These are phyloP conservation scores for Scopus umbretta DNA, from an alignment of 2,113 vertebrate species.

Conservation along the genomic window DNA sequence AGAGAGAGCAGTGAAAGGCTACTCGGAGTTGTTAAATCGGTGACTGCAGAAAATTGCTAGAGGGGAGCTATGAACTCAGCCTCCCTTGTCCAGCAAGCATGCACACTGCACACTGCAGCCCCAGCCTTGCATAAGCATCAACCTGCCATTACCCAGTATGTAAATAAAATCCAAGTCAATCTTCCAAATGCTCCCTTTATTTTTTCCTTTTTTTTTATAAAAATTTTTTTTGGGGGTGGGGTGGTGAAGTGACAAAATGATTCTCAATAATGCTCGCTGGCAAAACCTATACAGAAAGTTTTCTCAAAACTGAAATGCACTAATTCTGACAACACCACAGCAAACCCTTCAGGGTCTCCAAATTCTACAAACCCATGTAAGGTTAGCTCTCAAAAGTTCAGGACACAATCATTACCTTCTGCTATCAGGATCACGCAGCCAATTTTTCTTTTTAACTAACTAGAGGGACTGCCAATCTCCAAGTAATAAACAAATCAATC, in stretches of 20 bases:
- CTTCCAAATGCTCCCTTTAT: neutral
- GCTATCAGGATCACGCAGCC: neutral
- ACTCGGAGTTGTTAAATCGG: neutral
- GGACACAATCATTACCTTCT: neutral
- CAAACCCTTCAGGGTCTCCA: neutral
- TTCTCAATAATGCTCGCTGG: neutral
- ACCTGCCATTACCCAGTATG: neutral
- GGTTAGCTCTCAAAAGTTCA: neutral
- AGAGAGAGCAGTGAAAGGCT: neutral
- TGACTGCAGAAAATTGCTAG: neutral
- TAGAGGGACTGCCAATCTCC: neutral
- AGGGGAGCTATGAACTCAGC: neutral
- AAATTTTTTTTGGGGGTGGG: neutral
- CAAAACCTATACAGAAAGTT: neutral
- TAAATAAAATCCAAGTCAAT: neutral
- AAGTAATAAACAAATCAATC: neutral
- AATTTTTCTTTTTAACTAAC: neutral
- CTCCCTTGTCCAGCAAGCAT: rapidly evolving
- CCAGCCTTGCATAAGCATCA: neutral
- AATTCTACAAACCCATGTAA: neutral
- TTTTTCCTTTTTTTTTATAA: too few species aligned
- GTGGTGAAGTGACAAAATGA: neutral
- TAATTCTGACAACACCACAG: rapidly evolving
- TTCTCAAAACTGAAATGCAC: neutral
- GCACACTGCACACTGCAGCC: neutral